A percentile compares a stretch with the other conserved stretches of the same genome.
Evolutionary conservation across 2,797 vertebrate species (phyloP).

Genomic region (Sebastes matsubarae): DNA sequence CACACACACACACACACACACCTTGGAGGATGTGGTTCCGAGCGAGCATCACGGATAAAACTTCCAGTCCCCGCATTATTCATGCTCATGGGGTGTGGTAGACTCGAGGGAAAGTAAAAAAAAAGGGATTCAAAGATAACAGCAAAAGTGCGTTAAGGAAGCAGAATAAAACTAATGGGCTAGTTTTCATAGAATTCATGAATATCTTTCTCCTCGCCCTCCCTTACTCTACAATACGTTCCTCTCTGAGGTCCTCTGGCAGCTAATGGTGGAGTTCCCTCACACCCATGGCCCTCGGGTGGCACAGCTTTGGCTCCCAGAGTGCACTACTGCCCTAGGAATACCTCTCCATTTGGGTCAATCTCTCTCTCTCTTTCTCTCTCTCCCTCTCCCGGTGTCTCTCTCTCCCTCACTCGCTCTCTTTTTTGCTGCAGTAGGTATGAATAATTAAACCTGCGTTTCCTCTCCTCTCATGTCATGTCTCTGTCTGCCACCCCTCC

Average conservation of each 20-base stretch:
- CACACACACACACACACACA: slow-evolving; percentile 32
- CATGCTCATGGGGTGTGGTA: slow-evolving; percentile 43
- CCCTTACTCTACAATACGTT: background rate
- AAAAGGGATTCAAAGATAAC: slow-evolving; percentile 57
- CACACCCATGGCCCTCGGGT: slow-evolving; percentile 63
- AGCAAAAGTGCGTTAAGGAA: slow-evolving; percentile 56
- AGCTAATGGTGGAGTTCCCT: slow-evolving; percentile 66
- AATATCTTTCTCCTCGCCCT: slow-evolving; percentile 35
- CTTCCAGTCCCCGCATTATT: slow-evolving; percentile 39
- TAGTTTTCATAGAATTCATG: slow-evolving; percentile 55
- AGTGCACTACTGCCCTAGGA: slow-evolving; percentile 70
- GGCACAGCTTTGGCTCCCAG: slow-evolving; percentile 64
- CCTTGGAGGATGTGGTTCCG: slow-evolving; percentile 35
- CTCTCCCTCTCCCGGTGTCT: background rate
- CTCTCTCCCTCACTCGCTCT: slow-evolving; percentile 16
- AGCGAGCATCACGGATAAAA: slow-evolving; percentile 40
- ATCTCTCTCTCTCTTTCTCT: slow-evolving; percentile 32
- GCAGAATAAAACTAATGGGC: slow-evolving; percentile 47
- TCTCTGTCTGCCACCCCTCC: slow-evolving; percentile 68
- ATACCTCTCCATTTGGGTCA: slow-evolving; percentile 73
- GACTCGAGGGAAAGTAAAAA: slow-evolving; percentile 52
- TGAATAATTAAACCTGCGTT: slow-evolving; percentile 84
- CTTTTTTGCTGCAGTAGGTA: slow-evolving; percentile 73
- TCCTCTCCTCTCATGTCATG: slow-evolving; percentile 75
- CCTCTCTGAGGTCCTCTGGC: slow-evolving; percentile 51